These are phyloP conservation scores for Danionella dracula DNA, from an alignment of 2,797 vertebrate species.

Conservation along the genomic window DNA sequence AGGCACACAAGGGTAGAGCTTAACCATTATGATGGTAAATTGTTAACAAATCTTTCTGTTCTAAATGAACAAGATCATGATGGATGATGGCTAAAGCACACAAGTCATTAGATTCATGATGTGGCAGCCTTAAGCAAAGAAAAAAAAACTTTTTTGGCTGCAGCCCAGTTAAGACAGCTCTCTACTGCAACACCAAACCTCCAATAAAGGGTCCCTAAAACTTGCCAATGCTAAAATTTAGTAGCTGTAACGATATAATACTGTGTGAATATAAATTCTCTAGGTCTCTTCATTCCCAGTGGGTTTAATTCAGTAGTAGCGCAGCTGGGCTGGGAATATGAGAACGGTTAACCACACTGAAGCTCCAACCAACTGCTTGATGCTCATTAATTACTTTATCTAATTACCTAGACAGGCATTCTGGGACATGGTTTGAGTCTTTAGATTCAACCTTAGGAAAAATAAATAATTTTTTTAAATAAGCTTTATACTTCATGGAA, in stretches of 20 bases:
- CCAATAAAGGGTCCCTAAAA: too few species aligned
- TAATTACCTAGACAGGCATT: slow-evolving; percentile 60
- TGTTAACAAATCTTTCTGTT: too few species aligned
- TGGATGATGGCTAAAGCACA: slow-evolving; percentile 25
- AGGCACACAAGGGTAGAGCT: too few species aligned
- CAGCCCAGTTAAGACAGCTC: neutral
- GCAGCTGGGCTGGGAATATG: slow-evolving; percentile 22
- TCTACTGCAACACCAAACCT: too few species aligned
- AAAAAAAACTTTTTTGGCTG: neutral
- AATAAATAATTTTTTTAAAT: too few species aligned
- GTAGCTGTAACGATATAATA: too few species aligned
- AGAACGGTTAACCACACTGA: slow-evolving; percentile 22
- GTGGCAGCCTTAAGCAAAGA: neutral
- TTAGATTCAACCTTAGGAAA: slow-evolving; percentile 60
- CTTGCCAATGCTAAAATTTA: too few species aligned
- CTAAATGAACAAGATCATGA: slow-evolving; percentile 27
- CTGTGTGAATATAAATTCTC: too few species aligned
- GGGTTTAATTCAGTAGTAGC: slow-evolving; percentile 6
- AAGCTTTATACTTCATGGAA: too few species aligned
- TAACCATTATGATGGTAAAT: too few species aligned
- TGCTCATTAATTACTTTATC: slow-evolving; percentile 56
- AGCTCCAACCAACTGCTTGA: slow-evolving; percentile 26
- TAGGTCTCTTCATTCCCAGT: too few species aligned
- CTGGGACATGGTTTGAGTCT: slow-evolving; percentile 49
- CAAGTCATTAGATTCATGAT: slow-evolving; percentile 13